Conservation (phyloP, 1,140 invertebrate genomes). For the Octopus sinensis region DNA sequence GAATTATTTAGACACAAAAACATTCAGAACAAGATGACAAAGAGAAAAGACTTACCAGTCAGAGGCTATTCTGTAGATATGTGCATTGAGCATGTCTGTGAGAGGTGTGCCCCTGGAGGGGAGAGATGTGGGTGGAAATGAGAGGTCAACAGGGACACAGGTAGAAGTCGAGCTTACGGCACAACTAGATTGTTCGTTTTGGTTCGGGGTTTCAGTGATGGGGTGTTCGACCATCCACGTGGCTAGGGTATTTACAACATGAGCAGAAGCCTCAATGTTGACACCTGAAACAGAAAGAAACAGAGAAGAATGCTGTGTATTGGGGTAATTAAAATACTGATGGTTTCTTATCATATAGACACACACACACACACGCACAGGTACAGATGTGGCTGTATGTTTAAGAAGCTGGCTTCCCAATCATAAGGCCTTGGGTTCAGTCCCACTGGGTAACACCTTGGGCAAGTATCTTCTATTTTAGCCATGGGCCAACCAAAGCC, state of each 20-base stretch:
- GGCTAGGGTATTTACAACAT: slow-evolving; percentile 65
- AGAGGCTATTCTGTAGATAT: not conserved
- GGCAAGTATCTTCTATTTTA: too few species aligned
- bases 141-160: not conserved
- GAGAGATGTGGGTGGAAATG: not conserved
- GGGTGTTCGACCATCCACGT: slow-evolving; percentile 71
- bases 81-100: slow-evolving; percentile 3
- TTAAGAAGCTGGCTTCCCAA: too few species aligned
- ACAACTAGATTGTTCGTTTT: not conserved
- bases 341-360: too few species aligned
- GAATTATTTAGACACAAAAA: not conserved
- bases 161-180: not conserved
- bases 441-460: too few species aligned
- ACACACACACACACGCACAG: too few species aligned
- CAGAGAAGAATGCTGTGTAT: not conserved
- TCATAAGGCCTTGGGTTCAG: too few species aligned
- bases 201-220: not conserved
- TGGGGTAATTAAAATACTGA: too few species aligned
- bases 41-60: not conserved
- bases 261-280: slow-evolving; percentile 62
- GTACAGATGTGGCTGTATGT: too few species aligned
- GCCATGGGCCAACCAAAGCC: too few species aligned
- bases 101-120: not conserved
- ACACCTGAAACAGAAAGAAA: slow-evolving; percentile 50
- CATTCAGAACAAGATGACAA: not conserved